These are phyloP conservation scores for Philonicus albiceps DNA, from an alignment of 2,888 invertebrate species.

Conservation along the genomic window DNA sequence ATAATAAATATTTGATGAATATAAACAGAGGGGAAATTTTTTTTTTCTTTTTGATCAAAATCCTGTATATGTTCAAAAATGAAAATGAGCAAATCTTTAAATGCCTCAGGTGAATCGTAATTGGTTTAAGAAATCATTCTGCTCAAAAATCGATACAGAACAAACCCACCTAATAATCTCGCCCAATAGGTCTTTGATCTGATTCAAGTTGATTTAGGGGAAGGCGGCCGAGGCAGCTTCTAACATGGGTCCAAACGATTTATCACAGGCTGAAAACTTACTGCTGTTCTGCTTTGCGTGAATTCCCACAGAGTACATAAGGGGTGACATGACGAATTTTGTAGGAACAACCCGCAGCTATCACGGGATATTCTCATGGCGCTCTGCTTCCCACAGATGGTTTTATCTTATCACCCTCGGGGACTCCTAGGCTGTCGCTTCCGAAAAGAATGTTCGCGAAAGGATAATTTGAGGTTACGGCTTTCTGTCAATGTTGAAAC, in stretches of 20 bases:
- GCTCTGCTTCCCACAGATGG: background rate
- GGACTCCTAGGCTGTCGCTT: background rate
- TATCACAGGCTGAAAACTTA: background rate
- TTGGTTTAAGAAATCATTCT: background rate
- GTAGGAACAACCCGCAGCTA: background rate
- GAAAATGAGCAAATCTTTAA: background rate
- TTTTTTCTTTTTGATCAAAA: background rate
- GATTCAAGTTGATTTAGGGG: background rate
- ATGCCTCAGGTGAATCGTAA: background rate
- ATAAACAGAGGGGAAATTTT: no score
- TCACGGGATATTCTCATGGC: background rate
- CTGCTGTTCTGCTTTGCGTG: background rate
- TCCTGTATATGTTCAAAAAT: background rate
- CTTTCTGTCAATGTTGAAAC: background rate
- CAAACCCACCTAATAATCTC: background rate
- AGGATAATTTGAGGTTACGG: background rate
- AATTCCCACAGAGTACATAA: slow-evolving; percentile 8
- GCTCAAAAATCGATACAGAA: background rate
- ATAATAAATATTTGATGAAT: no score
- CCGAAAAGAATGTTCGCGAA: background rate
- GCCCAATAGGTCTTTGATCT: background rate
- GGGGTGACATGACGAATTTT: slow-evolving; percentile 9
- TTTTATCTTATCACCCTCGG: background rate
- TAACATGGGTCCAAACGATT: background rate
- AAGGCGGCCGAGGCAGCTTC: background rate